A percentile compares a stretch with the other conserved stretches of the same genome.
These are phyloP conservation scores for Aphelenchoides avenae DNA, from an alignment of 1,140 invertebrate genomes.

Conservation along the genomic window DNA sequence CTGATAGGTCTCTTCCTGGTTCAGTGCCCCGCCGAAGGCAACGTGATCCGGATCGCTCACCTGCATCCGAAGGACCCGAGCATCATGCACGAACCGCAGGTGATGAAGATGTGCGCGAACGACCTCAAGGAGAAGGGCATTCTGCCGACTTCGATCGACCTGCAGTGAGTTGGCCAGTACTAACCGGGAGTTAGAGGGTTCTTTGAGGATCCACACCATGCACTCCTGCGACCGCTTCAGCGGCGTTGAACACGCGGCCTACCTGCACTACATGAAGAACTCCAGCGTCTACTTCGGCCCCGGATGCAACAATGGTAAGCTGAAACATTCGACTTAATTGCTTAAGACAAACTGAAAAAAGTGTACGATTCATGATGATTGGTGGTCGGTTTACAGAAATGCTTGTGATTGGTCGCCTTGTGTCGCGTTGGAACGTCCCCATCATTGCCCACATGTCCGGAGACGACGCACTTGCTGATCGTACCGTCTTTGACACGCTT, in stretches of 20 bases:
- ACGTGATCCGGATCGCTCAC: conserved; percentile 52
- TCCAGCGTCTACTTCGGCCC: conserved; percentile 58
- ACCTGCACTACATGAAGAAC: conserved; percentile 55
- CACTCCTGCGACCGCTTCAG: conserved; percentile 58
- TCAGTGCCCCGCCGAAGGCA: background rate
- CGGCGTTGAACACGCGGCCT: conserved; percentile 57
- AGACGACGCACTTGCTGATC: conserved; percentile 53
- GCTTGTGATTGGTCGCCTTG: conserved; percentile 56
- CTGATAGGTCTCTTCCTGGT: too few species aligned
- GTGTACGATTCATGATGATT: background rate
- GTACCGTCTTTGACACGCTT: conserved; percentile 55
- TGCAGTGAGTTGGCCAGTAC: conserved; percentile 34
- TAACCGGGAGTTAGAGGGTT: conserved; percentile 2
- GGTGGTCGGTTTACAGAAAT: conserved; percentile 40
- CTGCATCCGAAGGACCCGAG: conserved; percentile 53
- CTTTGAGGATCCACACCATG: conserved; percentile 53
- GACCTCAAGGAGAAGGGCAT: conserved; percentile 54
- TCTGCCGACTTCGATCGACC: conserved; percentile 48
- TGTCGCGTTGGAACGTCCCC: conserved; percentile 56
- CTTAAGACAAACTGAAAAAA: too few species aligned
- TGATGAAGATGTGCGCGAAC: conserved; percentile 47
- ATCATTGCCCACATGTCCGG: conserved; percentile 59
- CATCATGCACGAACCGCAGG: conserved; percentile 57
- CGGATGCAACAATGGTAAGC: conserved; percentile 58
- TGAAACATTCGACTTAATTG: too few species aligned